These are phyloP conservation scores for Zhuqinia jingwanae DNA, from an alignment of 2,888 invertebrate species.

Conservation along the genomic window DNA sequence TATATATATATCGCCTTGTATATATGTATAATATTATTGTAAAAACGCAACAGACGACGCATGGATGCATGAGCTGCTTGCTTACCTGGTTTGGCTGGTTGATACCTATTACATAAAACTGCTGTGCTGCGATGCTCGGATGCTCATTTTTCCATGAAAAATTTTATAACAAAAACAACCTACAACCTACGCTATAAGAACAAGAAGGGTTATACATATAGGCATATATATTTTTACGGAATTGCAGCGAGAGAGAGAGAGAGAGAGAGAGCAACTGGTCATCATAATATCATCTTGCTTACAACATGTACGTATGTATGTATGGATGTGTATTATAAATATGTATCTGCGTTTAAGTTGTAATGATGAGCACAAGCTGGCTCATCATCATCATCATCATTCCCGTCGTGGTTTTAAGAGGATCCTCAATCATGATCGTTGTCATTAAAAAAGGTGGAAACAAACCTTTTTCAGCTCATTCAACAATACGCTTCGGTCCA, in stretches of 20 bases:
- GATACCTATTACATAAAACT: neutral
- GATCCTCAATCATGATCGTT: slow-evolving; percentile 52
- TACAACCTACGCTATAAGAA: slow-evolving; percentile 62
- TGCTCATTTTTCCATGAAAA: slow-evolving; percentile 69
- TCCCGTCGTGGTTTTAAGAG: slow-evolving; percentile 52
- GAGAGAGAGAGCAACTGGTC: slow-evolving; percentile 54
- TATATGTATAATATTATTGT: too few species aligned
- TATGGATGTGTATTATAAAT: neutral
- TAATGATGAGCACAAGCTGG: slow-evolving; percentile 57
- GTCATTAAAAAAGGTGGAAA: slow-evolving; percentile 71
- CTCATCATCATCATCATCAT: slow-evolving; percentile 52
- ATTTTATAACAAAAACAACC: slow-evolving; percentile 31
- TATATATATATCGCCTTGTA: too few species aligned
- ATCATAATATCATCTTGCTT: neutral
- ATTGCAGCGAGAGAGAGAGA: too few species aligned
- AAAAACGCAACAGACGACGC: slow-evolving; percentile 58
- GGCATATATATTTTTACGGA: slow-evolving; percentile 15
- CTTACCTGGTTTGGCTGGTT: slow-evolving; percentile 47
- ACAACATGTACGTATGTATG: neutral
- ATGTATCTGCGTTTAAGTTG: neutral
- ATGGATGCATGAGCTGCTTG: slow-evolving; percentile 59
- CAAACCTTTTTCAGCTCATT: slow-evolving; percentile 65
- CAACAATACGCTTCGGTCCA: slow-evolving; percentile 66
- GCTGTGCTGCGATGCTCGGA: slow-evolving; percentile 38
- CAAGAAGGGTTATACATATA: neutral